phyloP scores from a whole-genome alignment of 2,888 invertebrate species.

The Hyles lineata region DNA sequence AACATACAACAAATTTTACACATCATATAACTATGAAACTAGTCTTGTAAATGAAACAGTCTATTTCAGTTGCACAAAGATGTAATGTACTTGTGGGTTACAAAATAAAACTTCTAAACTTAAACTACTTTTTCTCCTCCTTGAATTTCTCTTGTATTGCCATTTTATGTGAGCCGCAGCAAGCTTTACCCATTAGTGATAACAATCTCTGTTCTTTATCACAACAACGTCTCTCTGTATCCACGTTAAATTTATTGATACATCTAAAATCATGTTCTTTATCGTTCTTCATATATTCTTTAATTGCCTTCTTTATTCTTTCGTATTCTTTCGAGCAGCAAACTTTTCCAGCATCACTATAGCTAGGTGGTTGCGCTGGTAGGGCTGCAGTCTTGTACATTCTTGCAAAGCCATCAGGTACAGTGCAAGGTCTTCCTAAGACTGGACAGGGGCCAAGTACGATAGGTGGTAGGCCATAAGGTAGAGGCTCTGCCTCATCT shows the following conservation, averaged over 20 bases:
- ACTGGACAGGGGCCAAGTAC: slow-evolving; percentile 78
- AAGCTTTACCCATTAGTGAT: slow-evolving; percentile 67
- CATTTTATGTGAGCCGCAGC: slow-evolving; percentile 76
- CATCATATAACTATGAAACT: neutral
- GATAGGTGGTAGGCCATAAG: slow-evolving; percentile 77
- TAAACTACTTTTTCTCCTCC: slow-evolving; percentile 52
- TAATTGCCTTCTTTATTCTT: slow-evolving; percentile 75
- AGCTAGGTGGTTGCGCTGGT: slow-evolving; percentile 67
- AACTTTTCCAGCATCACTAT: slow-evolving; percentile 74
- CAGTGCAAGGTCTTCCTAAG: slow-evolving; percentile 73
- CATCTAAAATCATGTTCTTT: slow-evolving; percentile 74
- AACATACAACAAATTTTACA: neutral
- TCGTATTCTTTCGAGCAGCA: slow-evolving; percentile 80
- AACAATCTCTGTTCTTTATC: slow-evolving; percentile 72
- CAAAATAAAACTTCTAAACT: slow-evolving; percentile 78
- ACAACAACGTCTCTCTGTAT: slow-evolving; percentile 76
- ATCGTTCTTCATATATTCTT: slow-evolving; percentile 70
- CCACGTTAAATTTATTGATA: slow-evolving; percentile 71
- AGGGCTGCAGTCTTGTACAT: slow-evolving; percentile 73
- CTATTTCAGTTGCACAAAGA: slow-evolving; percentile 46
- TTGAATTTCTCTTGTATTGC: slow-evolving; percentile 70
- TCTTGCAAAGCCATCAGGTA: slow-evolving; percentile 76
- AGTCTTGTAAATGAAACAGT: slow-evolving; percentile 8
- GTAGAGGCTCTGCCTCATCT: slow-evolving; percentile 69
- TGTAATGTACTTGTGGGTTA: slow-evolving; percentile 65